Evolutionary conservation across 2,888 invertebrate species (phyloP).

Genomic region (Lissocephala sabroskyi): DNA sequence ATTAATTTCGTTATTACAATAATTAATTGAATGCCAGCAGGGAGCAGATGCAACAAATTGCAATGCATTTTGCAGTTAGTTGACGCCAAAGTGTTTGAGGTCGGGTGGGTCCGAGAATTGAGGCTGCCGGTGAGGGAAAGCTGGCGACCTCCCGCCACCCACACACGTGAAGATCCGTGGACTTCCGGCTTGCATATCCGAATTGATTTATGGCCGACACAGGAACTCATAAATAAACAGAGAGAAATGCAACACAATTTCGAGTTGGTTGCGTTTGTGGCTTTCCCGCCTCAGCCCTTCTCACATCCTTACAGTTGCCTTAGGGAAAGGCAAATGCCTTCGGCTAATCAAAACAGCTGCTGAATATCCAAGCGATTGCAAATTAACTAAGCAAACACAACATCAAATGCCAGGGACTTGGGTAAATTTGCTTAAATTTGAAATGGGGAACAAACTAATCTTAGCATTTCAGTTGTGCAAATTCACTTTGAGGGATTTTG

Average conservation of each 20-base stretch:
- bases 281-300: not conserved
- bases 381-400: too few relatives aligned
- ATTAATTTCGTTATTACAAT: slow-evolving; percentile 49
- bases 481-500: too few relatives aligned
- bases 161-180: slow-evolving; percentile 4
- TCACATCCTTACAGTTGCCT: not conserved
- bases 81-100: too few relatives aligned
- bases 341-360: too few relatives aligned
- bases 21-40: slow-evolving; percentile 39
- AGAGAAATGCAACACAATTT: slow-evolving; percentile 10
- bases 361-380: too few relatives aligned
- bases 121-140: too few relatives aligned
- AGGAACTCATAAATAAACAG: slow-evolving; percentile 33
- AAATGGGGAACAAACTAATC: too few relatives aligned
- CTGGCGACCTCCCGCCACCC: not conserved
- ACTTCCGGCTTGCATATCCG: slow-evolving; percentile 17
- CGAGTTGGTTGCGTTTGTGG: not conserved
- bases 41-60: slow-evolving; percentile 19
- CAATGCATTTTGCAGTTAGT: slow-evolving; percentile 22
- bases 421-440: too few relatives aligned
- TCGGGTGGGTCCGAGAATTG: too few relatives aligned
- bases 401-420: too few relatives aligned
- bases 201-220: slow-evolving; percentile 39
- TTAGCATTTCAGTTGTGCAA: too few relatives aligned
- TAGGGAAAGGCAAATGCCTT: not conserved